Conservation (phyloP, 2,888 invertebrate species). For the Dexiosoma caninum region DNA sequence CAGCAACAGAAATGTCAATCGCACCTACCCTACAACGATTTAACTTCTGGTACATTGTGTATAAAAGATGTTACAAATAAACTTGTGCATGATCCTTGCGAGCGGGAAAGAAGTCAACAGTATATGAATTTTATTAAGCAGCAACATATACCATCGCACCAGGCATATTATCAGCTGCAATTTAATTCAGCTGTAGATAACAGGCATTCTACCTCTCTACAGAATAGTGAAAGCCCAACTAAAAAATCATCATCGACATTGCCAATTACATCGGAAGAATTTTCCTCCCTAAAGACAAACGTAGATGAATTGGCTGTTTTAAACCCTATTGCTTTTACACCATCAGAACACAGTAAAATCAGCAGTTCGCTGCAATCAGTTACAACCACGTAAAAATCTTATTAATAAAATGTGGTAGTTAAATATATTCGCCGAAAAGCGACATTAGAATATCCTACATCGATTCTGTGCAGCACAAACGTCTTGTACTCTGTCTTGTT, state of each 20-base stretch:
- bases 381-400: constrained; percentile 29
- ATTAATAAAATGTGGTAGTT: not conserved
- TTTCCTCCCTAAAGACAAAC: not conserved
- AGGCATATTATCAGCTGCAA: constrained; percentile 64
- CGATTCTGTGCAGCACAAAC: not conserved
- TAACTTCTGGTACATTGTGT: constrained; percentile 12
- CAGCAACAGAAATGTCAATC: constrained; percentile 35
- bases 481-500: not conserved
- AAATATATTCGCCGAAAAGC: not conserved
- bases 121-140: constrained; percentile 34
- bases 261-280: constrained; percentile 24
- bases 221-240: constrained; percentile 30
- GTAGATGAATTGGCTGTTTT: constrained; percentile 11
- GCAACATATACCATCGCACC: constrained; percentile 28
- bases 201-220: constrained; percentile 5
- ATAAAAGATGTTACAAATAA: constrained; percentile 14
- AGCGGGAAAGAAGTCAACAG: constrained; percentile 20
- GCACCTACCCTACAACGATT: not conserved
- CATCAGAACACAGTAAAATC: constrained; percentile 24
- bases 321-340: constrained; percentile 2
- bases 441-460: not conserved
- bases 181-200: constrained; percentile 54
- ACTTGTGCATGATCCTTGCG: constrained; percentile 12
- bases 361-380: constrained; percentile 23
- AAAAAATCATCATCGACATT: constrained; percentile 25